Evolutionary conservation across 2,888 invertebrate species (phyloP).

Genomic region (Heliconius ismenius): DNA sequence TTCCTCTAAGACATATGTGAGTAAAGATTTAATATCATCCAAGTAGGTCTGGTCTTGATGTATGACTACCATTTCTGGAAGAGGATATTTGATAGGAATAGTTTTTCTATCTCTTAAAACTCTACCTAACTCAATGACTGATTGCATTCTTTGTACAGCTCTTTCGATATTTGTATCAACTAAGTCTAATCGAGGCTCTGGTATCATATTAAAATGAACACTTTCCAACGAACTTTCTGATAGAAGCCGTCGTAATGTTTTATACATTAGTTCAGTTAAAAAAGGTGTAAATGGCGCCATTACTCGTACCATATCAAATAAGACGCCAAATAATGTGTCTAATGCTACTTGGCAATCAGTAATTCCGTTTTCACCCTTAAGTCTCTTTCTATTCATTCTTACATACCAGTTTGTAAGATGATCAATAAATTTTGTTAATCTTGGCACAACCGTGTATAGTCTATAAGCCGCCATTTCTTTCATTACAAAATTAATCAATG

Average conservation of each 20-base stretch:
- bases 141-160: conserved; percentile 96
- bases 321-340: conserved; percentile 92
- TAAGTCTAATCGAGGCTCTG: conserved; percentile 85
- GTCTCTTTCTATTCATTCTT: conserved; percentile 95
- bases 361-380: conserved; percentile 94
- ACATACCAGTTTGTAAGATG: conserved; percentile 99
- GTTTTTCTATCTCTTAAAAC: conserved; percentile 96
- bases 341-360: conserved; percentile 92
- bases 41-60: conserved; percentile 91
- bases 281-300: conserved; percentile 99
- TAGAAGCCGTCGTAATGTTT: conserved; percentile 88
- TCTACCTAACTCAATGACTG: conserved; percentile 95
- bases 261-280: conserved; percentile 96
- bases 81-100: conserved; percentile 96
- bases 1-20: conserved; percentile 94
- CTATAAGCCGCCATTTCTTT: conserved; percentile 97
- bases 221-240: conserved; percentile 84
- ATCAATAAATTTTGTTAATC: conserved; percentile 97
- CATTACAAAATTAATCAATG: conserved; percentile 92
- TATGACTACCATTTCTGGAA: conserved; percentile 97
- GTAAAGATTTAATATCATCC: conserved; percentile 88
- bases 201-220: conserved; percentile 96
- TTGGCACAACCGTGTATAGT: conserved; percentile 96
- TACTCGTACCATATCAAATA: conserved; percentile 93
- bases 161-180: conserved; percentile 94